Evolutionary conservation across 2,113 vertebrate species (phyloP), one percentile per base, ranked within the genome.

Genomic region (Engraulis encrasicolus): DNA sequence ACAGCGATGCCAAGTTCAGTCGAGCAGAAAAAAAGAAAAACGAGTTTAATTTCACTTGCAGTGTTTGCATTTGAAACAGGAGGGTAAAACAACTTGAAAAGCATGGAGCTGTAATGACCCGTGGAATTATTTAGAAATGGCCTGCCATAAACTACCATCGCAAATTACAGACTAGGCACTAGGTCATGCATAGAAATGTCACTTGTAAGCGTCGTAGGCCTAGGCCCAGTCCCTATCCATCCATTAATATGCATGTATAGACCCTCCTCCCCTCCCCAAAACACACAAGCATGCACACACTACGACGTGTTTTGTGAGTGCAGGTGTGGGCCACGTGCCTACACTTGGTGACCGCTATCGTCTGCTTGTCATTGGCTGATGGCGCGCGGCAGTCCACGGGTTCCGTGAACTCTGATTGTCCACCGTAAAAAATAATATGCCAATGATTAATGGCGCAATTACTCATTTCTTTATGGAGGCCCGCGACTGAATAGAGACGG

Each of bases 241-340:
- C 40, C 40, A 9, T 45, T 45, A 45, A 45, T 45, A 45, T 45
- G 40, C 40, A 45, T 9, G 9, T 9, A 45, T 45, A 9, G n/a
- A n/a, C n/a, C n/a, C n/a, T n/a, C 40, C 40, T 9, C 40, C 40
- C 40, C 40, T 45, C 40, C 40, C 40, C 40, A 45, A 45, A 45
- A 81, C 52, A 66, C 52, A 66, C 52, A 71, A 36, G 48, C 36
- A 45, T n/a, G 27, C 52, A 71, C 27, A 50, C 48, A 52, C 48
- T 23, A 50, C 14, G 9, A 3, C 23, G 50, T 84, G 61, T 81
- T 81, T 86, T 86, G 61, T 87, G 82, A 82, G 80, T 87, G 93
- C 95, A 96, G 95, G 93, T 95, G 94, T 91, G 66, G 90, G 93
- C 93, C 94, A 95, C 94, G 92, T 92, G 95, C 91, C 92, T 91